These are phyloP conservation scores for Parapristionchus giblindavisi DNA, from an alignment of 2,888 invertebrate genomes.

Conservation along the genomic window DNA sequence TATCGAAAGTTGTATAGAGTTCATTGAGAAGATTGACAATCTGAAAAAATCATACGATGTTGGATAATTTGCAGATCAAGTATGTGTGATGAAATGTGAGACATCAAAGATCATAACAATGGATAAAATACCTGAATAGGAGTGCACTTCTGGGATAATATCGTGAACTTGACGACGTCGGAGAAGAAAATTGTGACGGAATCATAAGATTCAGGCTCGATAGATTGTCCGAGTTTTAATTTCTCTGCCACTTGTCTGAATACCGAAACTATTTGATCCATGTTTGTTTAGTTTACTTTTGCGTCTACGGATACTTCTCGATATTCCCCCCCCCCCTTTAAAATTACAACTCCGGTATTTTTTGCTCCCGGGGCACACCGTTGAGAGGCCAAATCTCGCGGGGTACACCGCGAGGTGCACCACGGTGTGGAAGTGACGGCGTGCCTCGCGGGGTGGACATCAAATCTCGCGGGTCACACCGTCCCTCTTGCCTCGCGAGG, in stretches of 20 bases:
- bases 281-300: not conserved
- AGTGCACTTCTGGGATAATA: slow-evolving; percentile 61
- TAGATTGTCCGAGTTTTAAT: slow-evolving; percentile 63
- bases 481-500: too few relatives aligned
- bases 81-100: not conserved
- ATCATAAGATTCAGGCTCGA: slow-evolving; percentile 66
- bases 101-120: not conserved
- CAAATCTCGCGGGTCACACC: too few relatives aligned
- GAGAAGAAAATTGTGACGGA: slow-evolving; percentile 65
- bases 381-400: too few relatives aligned
- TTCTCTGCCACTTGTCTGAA: slow-evolving; percentile 66
- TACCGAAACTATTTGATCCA: not conserved
- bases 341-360: too few relatives aligned
- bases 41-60: slow-evolving; percentile 37
- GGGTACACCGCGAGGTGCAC: too few relatives aligned
- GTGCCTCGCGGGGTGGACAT: too few relatives aligned
- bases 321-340: too few relatives aligned
- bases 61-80: not conserved
- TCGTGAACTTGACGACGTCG: slow-evolving; percentile 67
- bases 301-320: too few relatives aligned
- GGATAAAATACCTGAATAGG: slow-evolving; percentile 59
- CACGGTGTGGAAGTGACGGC: too few relatives aligned
- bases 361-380: too few relatives aligned
- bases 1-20: slow-evolving; percentile 62
- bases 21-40: slow-evolving; percentile 64